A percentile compares a stretch with the other conserved stretches of the same genome.
Conservation (phyloP, 1,140 invertebrate species). For the Thaumatotibia leucotreta region DNA sequence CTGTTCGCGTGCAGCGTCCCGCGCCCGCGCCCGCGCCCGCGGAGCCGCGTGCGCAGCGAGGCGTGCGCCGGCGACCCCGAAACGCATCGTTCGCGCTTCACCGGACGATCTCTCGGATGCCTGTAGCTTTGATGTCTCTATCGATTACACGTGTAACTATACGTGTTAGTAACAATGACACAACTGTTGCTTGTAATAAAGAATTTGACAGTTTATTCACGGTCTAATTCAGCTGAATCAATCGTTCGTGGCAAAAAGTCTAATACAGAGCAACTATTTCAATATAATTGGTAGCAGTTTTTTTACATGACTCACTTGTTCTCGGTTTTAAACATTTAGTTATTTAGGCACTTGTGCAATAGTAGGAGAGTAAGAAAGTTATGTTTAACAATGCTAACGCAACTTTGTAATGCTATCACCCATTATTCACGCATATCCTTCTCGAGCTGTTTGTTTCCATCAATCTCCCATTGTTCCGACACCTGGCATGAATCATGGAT, state of each 20-base stretch:
- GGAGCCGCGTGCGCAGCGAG: neutral
- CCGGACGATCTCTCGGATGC: conserved; percentile 23
- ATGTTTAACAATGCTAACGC: neutral
- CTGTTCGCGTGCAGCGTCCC: too few relatives aligned
- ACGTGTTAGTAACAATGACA: neutral
- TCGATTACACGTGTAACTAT: neutral
- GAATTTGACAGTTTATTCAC: neutral
- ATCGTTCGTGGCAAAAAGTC: too few relatives aligned
- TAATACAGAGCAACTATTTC: too few relatives aligned
- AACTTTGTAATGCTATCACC: neutral
- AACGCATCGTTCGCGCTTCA: conserved; percentile 24
- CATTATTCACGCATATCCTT: neutral
- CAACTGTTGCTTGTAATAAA: neutral
- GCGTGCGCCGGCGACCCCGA: conserved; percentile 17
- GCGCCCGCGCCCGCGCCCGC: too few relatives aligned
- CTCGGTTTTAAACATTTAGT: too few relatives aligned
- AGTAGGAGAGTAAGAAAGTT: neutral
- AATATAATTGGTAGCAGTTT: too few relatives aligned
- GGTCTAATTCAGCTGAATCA: neutral
- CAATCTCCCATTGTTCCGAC: conserved; percentile 18
- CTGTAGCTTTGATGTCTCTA: neutral
- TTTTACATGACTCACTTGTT: too few relatives aligned
- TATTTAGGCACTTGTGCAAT: neutral
- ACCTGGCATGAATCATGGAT: conserved; percentile 33
- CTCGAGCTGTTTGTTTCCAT: neutral